Evolutionary conservation across 2,888 invertebrate genomes (phyloP), one percentile per base, ranked within the genome.

Genomic region (Caenorhabditis drosophilae): DNA sequence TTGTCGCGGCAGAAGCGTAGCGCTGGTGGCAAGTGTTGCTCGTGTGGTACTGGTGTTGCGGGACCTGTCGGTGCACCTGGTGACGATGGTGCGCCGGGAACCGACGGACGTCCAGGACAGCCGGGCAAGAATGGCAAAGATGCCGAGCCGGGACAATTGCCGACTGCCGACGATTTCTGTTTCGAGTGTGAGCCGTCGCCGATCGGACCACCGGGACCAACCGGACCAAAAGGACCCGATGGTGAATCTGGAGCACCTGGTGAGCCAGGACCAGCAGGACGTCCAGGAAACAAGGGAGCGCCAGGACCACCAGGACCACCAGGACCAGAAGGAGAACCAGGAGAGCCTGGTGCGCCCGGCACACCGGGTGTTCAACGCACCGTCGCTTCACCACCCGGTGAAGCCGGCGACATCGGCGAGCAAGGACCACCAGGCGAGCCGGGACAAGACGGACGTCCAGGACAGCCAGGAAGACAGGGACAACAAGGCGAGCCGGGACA

Each of bases 11-110:
- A 66, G 45, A 67, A 68, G 54, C 48, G 67, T 41, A 42, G 48
- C 15, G 36, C 48, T 35, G 40, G 42, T 35, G 56, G 41, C 0
- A 54, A 70, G 56, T 73, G 76, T 54, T 76, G 76, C 58, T 72
- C 72, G 31, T 76, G 73, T 49, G 73, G 73, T 58, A 59, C 64
- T 31, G 76, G 76, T 49, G 46, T 52, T 6, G 70, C 73, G 27
- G 73, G 73, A 50, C 61, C 73, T 15, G 55, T 57, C 26, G 71
- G 71, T 50, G 53, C 50, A 16, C 68, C 71, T 16, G 71, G 71
- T 63, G 54, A 68, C 16, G 63, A 60, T 38, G 67, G 67, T 53
- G 57, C 31, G 23, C 44, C 67, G 25, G 62, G 59, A 40, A 26
- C 46, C 7, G 70, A 70, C n/a, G 70, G 70, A 48, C 38, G 52